Conservation (phyloP, 1,140 invertebrate species). For the Drosophila neocordata region DNA sequence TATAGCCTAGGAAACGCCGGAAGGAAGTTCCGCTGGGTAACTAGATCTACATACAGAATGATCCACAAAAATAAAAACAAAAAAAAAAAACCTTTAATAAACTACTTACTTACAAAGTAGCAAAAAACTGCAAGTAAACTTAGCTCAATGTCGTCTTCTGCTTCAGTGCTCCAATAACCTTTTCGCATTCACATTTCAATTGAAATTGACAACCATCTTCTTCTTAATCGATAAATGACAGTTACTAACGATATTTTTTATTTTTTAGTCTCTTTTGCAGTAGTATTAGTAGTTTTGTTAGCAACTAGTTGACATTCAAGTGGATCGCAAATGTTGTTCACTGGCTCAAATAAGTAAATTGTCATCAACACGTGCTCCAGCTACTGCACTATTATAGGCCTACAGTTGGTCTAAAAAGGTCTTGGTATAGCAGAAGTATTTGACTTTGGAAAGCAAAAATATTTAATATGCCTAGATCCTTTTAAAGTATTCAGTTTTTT, state of each 20-base stretch:
- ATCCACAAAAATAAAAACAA: neutral
- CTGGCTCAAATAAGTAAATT: slow-evolving; percentile 34
- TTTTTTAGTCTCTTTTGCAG: slow-evolving; percentile 25
- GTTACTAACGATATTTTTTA: slow-evolving; percentile 61
- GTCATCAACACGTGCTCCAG: slow-evolving; percentile 59
- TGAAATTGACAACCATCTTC: slow-evolving; percentile 49
- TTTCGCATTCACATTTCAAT: slow-evolving; percentile 44
- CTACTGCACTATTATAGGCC: slow-evolving; percentile 2
- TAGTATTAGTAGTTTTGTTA: neutral
- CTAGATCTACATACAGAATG: slow-evolving; percentile 28
- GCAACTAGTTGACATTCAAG: slow-evolving; percentile 72
- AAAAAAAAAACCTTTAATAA: slow-evolving; percentile 8
- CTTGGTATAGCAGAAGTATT: neutral
- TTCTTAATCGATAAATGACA: slow-evolving; percentile 70
- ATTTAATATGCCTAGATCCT: too few relatives aligned
- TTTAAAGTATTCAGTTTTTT: too few relatives aligned
- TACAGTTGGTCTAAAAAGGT: neutral
- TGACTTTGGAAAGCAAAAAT: neutral
- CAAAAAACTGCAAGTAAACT: slow-evolving; percentile 30
- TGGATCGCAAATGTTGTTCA: slow-evolving; percentile 17
- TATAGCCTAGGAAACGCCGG: slow-evolving; percentile 61
- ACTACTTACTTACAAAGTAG: neutral
- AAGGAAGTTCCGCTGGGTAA: slow-evolving; percentile 67
- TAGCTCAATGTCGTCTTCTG: slow-evolving; percentile 45
- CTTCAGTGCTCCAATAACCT: slow-evolving; percentile 71